Base-by-base conservation (phyloP, 1,140 invertebrate species). In the Nautilus pompilius region DNA sequence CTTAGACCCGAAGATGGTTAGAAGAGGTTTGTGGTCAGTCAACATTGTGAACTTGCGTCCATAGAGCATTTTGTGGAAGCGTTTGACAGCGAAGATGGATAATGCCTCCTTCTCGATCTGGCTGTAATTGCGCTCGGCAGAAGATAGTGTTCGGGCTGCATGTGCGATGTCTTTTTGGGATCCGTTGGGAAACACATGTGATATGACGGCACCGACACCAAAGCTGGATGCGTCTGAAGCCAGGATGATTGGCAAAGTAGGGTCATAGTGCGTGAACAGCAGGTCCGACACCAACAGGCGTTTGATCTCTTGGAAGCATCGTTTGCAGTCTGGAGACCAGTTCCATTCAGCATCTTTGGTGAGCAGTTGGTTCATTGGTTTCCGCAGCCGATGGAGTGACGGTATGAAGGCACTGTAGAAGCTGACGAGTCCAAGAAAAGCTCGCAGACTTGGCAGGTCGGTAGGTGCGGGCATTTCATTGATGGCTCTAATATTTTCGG, bases 41-140 rank as follows among this genome's bases (percentile, higher is more conserved):
- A 77, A 45, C n/a, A 85, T 68, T 5, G 65, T 69, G 57, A 86
- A 84, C 29, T 74, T 63, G 5, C 74, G 62, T 8, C 81, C 83
- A 64, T 77, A 84, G 6, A 86, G 55, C 63, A 84, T 87, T 53
- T 86, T 69, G 60, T 86, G 82, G 68, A 87, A 87, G 60, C 82
- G 68, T 78, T 74, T 68, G 49, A 85, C 63, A 17, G 80, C 82
- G 74, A 78, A 84, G 29, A 87, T 80, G 4, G 81, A 77, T 15
- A 85, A 71, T 0, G 77, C 84, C 73, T 88, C 87, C 66, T 84
- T 84, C 36, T 89, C 84, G 4, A 85, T 73, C 62, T 86, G 82
- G 20, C 75, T 71, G 68, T 87, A 88, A 15, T 84, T 83, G 65
- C 73, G 67, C 71, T 88, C 84, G 20, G 82, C 70, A 32, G 62